Conservation (phyloP, 2,888 invertebrate genomes). For the Trachelus tabidus region DNA sequence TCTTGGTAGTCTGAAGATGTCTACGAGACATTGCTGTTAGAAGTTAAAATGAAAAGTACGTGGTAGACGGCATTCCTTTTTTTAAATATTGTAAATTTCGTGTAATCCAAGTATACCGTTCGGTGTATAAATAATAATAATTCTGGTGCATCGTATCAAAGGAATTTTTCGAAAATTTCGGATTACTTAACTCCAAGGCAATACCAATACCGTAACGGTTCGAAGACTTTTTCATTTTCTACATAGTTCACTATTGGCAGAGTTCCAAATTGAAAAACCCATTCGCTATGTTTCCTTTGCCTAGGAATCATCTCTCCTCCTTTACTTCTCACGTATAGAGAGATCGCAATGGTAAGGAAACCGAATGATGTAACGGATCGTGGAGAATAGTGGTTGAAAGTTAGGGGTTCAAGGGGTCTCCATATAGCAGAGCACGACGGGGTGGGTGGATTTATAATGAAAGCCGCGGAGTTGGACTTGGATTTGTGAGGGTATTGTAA, state of each 20-base stretch:
- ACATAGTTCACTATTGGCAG: not conserved
- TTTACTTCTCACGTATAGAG: slow-evolving; percentile 5
- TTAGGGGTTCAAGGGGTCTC: slow-evolving; percentile 53
- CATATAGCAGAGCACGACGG: slow-evolving; percentile 19
- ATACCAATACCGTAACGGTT: not conserved
- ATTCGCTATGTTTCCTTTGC: slow-evolving; percentile 61
- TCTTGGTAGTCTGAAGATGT: not conserved
- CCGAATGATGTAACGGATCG: slow-evolving; percentile 62
- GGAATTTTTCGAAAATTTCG: not conserved
- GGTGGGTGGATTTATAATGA: slow-evolving; percentile 65
- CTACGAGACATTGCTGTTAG: not conserved
- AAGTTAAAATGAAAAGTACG: not conserved
- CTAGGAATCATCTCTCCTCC: not conserved
- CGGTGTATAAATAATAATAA: not conserved
- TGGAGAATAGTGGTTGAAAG: slow-evolving; percentile 60
- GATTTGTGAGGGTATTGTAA: slow-evolving; percentile 61
- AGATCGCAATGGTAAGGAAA: slow-evolving; percentile 36
- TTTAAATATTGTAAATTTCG: not conserved
- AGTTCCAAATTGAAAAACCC: slow-evolving; percentile 65
- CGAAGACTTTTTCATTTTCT: not conserved
- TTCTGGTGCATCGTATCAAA: not conserved
- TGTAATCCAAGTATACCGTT: too few relatives aligned
- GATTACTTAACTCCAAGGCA: not conserved
- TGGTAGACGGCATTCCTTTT: not conserved
- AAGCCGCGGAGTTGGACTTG: slow-evolving; percentile 62